Percentiles rank a stretch among this genome's conserved stretches.
These are phyloP conservation scores for Ophioninae sp. DNA, from an alignment of 2,888 invertebrate genomes.

Conservation along the genomic window DNA sequence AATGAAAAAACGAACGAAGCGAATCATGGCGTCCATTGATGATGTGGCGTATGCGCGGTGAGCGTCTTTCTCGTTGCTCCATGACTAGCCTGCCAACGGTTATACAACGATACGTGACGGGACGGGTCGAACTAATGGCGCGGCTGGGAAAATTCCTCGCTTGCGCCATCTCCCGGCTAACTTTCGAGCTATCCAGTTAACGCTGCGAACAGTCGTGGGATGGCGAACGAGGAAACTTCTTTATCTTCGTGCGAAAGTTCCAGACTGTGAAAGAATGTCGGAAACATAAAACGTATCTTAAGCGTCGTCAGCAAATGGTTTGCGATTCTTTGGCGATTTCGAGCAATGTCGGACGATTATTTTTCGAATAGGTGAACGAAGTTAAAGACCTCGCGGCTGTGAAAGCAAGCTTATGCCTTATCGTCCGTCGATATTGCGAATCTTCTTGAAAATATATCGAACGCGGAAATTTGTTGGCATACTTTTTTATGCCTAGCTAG, in stretches of 20 bases:
- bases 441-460: neutral
- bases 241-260: neutral
- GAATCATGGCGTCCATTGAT: slow-evolving; percentile 78
- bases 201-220: slow-evolving; percentile 49
- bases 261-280: neutral
- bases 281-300: neutral
- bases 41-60: slow-evolving; percentile 74
- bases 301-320: neutral
- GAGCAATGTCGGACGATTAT: neutral
- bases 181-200: neutral
- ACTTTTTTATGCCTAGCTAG: neutral
- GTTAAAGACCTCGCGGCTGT: neutral
- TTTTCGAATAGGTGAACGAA: neutral
- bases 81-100: slow-evolving; percentile 40
- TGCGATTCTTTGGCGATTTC: too few relatives aligned
- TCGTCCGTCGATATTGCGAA: neutral
- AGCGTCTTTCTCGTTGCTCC: slow-evolving; percentile 57
- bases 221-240: slow-evolving; percentile 54
- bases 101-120: slow-evolving; percentile 63
- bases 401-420: neutral
- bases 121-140: slow-evolving; percentile 67
- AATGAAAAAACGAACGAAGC: slow-evolving; percentile 24
- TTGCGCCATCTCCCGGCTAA: slow-evolving; percentile 69
- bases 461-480: neutral
- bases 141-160: slow-evolving; percentile 21